Conservation (phyloP, 2,888 invertebrate genomes). For the Dasypogon diadema region DNA sequence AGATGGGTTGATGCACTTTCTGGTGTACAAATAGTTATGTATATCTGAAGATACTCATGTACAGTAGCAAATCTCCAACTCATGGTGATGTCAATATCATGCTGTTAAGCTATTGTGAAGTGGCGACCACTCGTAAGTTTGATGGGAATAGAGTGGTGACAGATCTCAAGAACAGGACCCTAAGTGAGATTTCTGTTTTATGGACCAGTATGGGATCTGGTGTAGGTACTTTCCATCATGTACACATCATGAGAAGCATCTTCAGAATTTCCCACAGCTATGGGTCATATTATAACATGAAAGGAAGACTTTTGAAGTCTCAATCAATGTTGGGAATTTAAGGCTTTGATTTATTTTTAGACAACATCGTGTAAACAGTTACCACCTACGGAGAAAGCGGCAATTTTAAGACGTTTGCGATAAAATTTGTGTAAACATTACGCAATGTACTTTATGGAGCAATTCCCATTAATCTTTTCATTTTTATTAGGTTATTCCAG, state of each 20-base stretch:
- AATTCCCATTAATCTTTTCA: too few relatives aligned
- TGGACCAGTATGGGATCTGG: not conserved
- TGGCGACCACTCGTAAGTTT: not conserved
- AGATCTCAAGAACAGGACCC: slow-evolving; percentile 26
- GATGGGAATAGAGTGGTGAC: slow-evolving; percentile 26
- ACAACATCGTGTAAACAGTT: slow-evolving; percentile 2
- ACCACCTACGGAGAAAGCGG: slow-evolving; percentile 34
- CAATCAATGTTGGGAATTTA: slow-evolving; percentile 11
- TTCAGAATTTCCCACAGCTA: slow-evolving; percentile 26
- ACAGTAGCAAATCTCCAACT: not conserved
- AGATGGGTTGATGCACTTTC: slow-evolving; percentile 1
- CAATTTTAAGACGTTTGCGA: not conserved
- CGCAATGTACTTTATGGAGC: too few relatives aligned
- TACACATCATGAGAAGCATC: slow-evolving; percentile 27
- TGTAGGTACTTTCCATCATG: slow-evolving; percentile 31
- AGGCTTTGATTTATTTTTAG: slow-evolving; percentile 35
- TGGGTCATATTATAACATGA: slow-evolving; percentile 17
- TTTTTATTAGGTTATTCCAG: too few relatives aligned
- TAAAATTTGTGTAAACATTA: slow-evolving; percentile 19
- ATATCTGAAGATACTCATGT: not conserved
- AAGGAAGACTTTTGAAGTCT: slow-evolving; percentile 31
- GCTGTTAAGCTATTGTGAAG: not conserved
- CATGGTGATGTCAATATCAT: slow-evolving; percentile 19
- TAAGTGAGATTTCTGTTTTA: slow-evolving; percentile 1
- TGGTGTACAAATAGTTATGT: not conserved